phyloP scores from a whole-genome alignment of 2,113 vertebrate genomes.

The Mugil cephalus region DNA sequence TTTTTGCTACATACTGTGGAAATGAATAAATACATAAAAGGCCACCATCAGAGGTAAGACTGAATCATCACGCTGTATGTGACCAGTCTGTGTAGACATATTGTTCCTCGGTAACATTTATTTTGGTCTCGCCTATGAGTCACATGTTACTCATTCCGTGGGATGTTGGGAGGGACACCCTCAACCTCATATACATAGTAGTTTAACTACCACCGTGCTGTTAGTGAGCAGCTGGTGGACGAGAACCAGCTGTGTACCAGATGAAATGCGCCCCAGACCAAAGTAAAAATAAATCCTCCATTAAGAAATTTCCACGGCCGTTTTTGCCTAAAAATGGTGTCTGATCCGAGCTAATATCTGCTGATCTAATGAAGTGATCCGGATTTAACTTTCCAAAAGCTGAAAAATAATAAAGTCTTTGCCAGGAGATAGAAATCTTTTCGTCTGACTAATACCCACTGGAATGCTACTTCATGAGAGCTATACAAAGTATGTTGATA shows the following conservation, averaged over 20 bases:
- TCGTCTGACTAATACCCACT: not conserved
- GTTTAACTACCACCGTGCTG: not conserved
- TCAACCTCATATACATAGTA: not conserved
- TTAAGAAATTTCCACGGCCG: not conserved
- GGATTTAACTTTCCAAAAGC: too few species aligned
- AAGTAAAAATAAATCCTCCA: not conserved
- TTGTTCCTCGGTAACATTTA: not conserved
- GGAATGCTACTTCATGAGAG: not conserved
- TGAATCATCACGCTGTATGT: slow-evolving; percentile 32
- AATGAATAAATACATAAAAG: not conserved
- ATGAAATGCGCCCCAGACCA: not conserved
- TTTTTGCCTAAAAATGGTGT: too few species aligned
- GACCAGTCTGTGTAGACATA: not conserved
- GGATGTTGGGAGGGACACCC: slow-evolving; percentile 13
- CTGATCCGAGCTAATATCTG: too few species aligned
- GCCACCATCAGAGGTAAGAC: slow-evolving; percentile 14
- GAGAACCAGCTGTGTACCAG: slow-evolving; percentile 34
- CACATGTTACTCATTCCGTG: slow-evolving; percentile 24
- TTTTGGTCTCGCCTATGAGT: slow-evolving; percentile 32
- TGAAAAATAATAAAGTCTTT: not conserved
- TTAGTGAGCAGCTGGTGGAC: not conserved
- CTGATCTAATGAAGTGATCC: too few species aligned
- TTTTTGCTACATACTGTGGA: not conserved
- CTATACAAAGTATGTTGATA: not conserved
- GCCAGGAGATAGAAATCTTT: too few species aligned